Evolutionary conservation across 2,113 vertebrate species (phyloP).

Genomic region (Prochilodus magdalenae): DNA sequence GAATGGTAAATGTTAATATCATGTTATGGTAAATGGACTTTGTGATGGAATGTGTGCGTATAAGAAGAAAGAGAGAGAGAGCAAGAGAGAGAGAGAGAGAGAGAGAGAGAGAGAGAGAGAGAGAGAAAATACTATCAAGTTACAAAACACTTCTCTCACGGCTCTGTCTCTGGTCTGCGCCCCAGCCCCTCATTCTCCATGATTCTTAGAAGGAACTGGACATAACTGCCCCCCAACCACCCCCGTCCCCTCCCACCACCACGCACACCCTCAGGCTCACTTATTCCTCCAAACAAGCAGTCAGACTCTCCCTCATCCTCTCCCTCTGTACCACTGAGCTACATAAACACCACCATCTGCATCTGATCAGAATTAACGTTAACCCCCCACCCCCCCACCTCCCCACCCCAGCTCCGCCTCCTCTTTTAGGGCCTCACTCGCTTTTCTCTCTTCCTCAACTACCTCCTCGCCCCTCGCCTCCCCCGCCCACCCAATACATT

Average conservation of each 20-base stretch:
- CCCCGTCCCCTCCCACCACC: conserved; percentile 2
- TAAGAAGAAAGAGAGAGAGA: no score
- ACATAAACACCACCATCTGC: conserved; percentile 61
- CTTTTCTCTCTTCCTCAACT: not conserved
- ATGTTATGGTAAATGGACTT: not conserved
- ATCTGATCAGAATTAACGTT: conserved; percentile 57
- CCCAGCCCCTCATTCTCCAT: conserved; percentile 1
- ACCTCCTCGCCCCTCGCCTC: not conserved
- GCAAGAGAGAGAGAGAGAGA: no score
- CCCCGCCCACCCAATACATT: no score
- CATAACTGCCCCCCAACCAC: conserved; percentile 28
- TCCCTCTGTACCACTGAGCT: conserved; percentile 48
- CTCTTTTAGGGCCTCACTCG: not conserved
- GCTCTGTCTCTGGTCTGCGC: not conserved
- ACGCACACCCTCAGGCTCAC: conserved; percentile 35
- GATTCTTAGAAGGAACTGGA: conserved; percentile 41
- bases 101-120: not conserved
- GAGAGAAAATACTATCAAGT: conserved; percentile 13
- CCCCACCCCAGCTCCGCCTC: no score
- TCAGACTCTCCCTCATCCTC: conserved; percentile 52
- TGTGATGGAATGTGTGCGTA: not conserved
- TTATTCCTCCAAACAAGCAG: conserved; percentile 55
- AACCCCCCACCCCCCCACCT: conserved; percentile 10
- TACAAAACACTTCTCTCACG: conserved; percentile 40
- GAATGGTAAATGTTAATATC: not conserved